Percentiles rank a stretch among this genome's conserved stretches.
Evolutionary conservation across 2,797 vertebrate genomes (phyloP).

Genomic region (Eospalax fontanierii): DNA sequence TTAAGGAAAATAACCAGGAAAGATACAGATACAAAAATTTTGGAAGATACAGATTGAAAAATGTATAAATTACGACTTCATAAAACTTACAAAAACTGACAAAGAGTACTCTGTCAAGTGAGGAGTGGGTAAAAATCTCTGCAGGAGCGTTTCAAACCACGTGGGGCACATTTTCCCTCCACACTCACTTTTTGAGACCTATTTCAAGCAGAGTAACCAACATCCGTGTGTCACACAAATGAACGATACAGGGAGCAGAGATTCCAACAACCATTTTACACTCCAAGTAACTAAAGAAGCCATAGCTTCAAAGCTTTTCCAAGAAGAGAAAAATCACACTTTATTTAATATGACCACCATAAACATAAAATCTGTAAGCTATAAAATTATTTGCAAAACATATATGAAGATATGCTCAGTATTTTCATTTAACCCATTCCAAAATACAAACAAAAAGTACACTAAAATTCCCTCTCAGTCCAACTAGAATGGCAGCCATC

Average conservation of each 20-base stretch:
- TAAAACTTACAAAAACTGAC: no score
- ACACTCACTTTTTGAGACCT: neutral
- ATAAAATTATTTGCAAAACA: conserved; percentile 48
- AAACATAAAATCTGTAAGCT: neutral
- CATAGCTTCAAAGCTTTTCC: neutral
- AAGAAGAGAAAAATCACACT: conserved; percentile 19
- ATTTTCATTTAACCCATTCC: neutral
- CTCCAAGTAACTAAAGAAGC: neutral
- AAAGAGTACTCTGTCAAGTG: no score
- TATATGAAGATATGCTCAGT: neutral
- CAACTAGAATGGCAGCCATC: no score
- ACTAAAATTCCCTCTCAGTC: neutral
- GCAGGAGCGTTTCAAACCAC: neutral
- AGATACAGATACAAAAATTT: neutral
- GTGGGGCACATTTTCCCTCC: neutral
- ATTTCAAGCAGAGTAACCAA: neutral
- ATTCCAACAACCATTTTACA: neutral
- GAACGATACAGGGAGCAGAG: neutral
- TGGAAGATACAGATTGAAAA: conserved; percentile 11
- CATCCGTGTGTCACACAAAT: neutral
- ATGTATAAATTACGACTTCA: neutral
- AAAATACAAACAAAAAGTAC: neutral
- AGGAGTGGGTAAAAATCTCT: neutral
- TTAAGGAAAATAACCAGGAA: conserved; percentile 3
- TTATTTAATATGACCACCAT: neutral